A percentile compares a stretch with the other conserved stretches of the same genome.
phyloP scores from a whole-genome alignment of 2,888 invertebrate species.

The Acronicta aceris region DNA sequence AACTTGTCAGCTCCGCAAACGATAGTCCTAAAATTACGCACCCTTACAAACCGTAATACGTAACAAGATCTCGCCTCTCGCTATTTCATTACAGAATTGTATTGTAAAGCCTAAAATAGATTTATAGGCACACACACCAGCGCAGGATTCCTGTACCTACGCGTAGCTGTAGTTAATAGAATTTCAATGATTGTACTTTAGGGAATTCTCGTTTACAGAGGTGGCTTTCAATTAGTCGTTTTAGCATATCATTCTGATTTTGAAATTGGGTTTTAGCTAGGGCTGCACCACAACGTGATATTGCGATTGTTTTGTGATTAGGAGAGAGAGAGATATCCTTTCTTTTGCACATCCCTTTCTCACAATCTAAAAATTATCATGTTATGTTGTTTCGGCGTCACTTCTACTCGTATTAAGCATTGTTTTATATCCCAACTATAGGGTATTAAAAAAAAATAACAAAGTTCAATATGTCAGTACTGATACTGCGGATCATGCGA shows the following conservation, averaged over 20 bases:
- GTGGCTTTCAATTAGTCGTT: constrained; percentile 34
- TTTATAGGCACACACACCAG: constrained; percentile 18
- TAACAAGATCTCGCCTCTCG: constrained; percentile 17
- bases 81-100: constrained; percentile 26
- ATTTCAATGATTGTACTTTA: constrained; percentile 43
- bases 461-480: no score
- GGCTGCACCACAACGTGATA: neutral
- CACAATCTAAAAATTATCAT: no score
- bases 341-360: no score
- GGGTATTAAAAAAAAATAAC: no score
- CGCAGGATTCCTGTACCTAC: neutral
- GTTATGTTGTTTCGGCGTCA: no score
- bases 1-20: no score
- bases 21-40: neutral
- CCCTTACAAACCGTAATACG: neutral
- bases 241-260: constrained; percentile 36
- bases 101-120: constrained; percentile 23
- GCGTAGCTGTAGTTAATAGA: constrained; percentile 27
- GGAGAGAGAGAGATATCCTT: no score
- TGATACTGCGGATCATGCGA: no score
- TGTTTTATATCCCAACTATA: no score
- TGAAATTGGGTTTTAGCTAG: neutral
- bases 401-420: no score
- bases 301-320: no score
- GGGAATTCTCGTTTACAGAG: constrained; percentile 18